Conservation (phyloP, 2,797 vertebrate genomes). For the Sorex maritimensis region DNA sequence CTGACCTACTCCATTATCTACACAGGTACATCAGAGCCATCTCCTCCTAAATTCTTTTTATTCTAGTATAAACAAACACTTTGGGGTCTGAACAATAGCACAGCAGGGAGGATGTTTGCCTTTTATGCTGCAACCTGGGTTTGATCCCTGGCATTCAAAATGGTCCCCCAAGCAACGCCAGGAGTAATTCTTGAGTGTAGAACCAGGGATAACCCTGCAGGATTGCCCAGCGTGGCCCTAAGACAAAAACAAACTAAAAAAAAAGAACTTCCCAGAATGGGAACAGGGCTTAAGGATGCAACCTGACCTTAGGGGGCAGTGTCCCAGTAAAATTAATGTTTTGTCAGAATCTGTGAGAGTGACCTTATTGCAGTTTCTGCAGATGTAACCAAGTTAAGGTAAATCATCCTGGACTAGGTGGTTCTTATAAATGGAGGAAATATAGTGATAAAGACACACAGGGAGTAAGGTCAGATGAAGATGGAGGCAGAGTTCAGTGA, state of each 20-base stretch:
- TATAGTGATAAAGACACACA: conserved; percentile 39
- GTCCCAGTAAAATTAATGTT: background rate
- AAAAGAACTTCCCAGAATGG: too few species aligned
- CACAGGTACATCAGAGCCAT: background rate
- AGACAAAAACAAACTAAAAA: too few species aligned
- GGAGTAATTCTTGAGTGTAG: too few species aligned
- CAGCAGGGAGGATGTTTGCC: too few species aligned
- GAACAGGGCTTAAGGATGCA: too few species aligned
- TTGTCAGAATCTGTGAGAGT: background rate
- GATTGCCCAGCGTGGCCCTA: too few species aligned
- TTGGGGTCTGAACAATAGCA: too few species aligned
- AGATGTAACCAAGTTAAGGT: conserved; percentile 16
- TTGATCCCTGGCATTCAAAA: too few species aligned
- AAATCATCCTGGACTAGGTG: conserved; percentile 9
- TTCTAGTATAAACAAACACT: too few species aligned
- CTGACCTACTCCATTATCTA: conserved; percentile 40
- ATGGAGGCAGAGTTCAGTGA: background rate
- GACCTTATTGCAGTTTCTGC: conserved; percentile 26
- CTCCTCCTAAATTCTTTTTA: conserved; percentile 49
- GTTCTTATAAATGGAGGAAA: conserved; percentile 4
- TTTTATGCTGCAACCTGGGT: too few species aligned
- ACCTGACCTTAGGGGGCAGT: background rate
- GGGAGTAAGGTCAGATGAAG: background rate
- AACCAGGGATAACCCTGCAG: too few species aligned
- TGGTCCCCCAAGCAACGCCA: too few species aligned